phyloP scores from a whole-genome alignment of 2,888 invertebrate genomes.

The Archips xylosteana region DNA sequence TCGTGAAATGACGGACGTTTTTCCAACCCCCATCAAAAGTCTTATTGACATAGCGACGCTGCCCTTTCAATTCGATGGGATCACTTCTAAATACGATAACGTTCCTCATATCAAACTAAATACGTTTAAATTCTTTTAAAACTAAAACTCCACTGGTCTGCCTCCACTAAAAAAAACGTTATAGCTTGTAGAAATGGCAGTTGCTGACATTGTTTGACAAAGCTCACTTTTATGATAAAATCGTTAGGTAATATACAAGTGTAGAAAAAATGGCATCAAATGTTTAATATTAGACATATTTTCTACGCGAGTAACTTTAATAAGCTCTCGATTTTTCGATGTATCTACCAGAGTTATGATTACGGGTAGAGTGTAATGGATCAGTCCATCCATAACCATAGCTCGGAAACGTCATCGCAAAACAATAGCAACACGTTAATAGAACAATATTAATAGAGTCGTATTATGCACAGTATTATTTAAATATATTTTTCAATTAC shows the following conservation, averaged over 20 bases:
- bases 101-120: neutral
- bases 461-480: too few relatives aligned
- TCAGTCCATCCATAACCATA: too few relatives aligned
- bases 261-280: slow-evolving; percentile 44
- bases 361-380: too few relatives aligned
- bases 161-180: neutral
- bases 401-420: too few relatives aligned
- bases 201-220: neutral
- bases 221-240: slow-evolving; percentile 24
- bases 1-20: too few relatives aligned
- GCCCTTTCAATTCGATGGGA: neutral
- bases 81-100: neutral
- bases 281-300: slow-evolving; percentile 4
- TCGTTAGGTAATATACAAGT: slow-evolving; percentile 46
- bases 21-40: too few relatives aligned
- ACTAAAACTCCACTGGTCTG: neutral
- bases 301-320: too few relatives aligned
- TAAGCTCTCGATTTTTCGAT: too few relatives aligned
- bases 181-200: neutral
- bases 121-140: neutral
- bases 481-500: too few relatives aligned
- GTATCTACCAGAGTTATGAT: too few relatives aligned
- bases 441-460: too few relatives aligned
- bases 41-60: neutral
- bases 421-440: too few relatives aligned